Evolutionary conservation across 2,797 vertebrate species (phyloP), one percentile per base, ranked within the genome.

Genomic region (Erpetoichthys calabaricus): DNA sequence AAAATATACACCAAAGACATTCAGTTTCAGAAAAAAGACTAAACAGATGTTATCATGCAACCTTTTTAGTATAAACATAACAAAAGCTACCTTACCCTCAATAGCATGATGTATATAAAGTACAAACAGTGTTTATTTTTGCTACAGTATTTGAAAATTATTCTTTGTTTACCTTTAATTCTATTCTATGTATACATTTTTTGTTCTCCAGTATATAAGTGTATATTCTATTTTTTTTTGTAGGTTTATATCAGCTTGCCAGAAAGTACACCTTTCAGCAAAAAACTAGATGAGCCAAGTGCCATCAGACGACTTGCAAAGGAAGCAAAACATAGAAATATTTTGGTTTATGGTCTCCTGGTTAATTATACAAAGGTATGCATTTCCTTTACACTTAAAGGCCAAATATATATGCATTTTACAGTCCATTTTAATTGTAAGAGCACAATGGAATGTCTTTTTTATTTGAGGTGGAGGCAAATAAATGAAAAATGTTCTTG

Each of bases 281-380:
- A 69, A 61, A 69, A 41, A 41, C 65, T 59, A 60, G 76, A 77
- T 46, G 81, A 76, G 51, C 64, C 83, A 49, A 64, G 63, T 60
- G 67, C 56, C 1, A 64, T 92, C 47, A 80, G 68, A 64, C 74
- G 77, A 44, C 72, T 89, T 66, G 85, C 92, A 65, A 79, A 77
- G 1, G 74, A 84, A 68, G 67, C 76, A 8, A 83, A 82, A 69
- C 80, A 69, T 60, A 71, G 65, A 61, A 92, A 95, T 65, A 69
- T 94, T 76, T 86, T 93, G 51, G 67, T 94, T 63, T 94, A 83
- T 56, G 83, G 86, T 51, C 74, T 97, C 61, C 74, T 86, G 70
- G 71, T 97, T 49, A 72, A 70, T 51, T 77, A 70, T 67, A 71
- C 80, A 51, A 71, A 90, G 91, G 95, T 98, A 83, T 59, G 80